Percentiles rank a stretch among this genome's conserved stretches.
These are phyloP conservation scores for Thunnus maccoyii DNA, from an alignment of 2,113 vertebrate genomes.

Conservation along the genomic window DNA sequence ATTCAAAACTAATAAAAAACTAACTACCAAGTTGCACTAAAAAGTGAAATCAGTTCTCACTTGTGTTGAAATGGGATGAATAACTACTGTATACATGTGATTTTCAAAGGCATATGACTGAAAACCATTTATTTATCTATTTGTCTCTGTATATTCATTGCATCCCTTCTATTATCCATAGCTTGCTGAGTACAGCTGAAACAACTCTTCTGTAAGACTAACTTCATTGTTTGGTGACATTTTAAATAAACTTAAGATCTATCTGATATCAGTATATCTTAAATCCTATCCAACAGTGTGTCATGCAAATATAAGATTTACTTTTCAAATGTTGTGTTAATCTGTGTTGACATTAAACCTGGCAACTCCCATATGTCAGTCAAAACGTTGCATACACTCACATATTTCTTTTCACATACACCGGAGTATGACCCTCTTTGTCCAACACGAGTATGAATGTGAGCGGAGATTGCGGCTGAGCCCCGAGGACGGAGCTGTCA, in stretches of 20 bases:
- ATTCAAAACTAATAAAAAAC: neutral
- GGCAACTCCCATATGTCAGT: conserved; percentile 27
- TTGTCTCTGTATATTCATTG: neutral
- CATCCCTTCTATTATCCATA: neutral
- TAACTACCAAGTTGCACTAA: neutral
- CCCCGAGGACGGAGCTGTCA: conserved; percentile 74
- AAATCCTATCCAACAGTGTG: conserved; percentile 1
- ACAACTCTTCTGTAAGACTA: too few relatives aligned
- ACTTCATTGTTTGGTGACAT: too few relatives aligned
- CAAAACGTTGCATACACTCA: conserved; percentile 16
- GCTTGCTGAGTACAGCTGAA: neutral
- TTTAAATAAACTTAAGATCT: too few relatives aligned
- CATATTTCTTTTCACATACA: conserved; percentile 23
- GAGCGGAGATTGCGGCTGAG: conserved; percentile 40
- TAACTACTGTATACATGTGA: neutral
- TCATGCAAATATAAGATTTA: too few relatives aligned
- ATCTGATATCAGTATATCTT: conserved; percentile 6
- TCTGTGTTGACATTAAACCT: conserved; percentile 15
- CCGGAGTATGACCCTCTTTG: neutral
- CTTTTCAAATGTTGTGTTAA: neutral
- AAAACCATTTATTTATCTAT: neutral
- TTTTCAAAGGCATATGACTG: neutral
- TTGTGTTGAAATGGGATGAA: neutral
- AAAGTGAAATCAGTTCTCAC: neutral
- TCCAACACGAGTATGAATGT: conserved; percentile 52